These are phyloP conservation scores for Nymphalis polychloros DNA, from an alignment of 2,888 invertebrate species.

Conservation along the genomic window DNA sequence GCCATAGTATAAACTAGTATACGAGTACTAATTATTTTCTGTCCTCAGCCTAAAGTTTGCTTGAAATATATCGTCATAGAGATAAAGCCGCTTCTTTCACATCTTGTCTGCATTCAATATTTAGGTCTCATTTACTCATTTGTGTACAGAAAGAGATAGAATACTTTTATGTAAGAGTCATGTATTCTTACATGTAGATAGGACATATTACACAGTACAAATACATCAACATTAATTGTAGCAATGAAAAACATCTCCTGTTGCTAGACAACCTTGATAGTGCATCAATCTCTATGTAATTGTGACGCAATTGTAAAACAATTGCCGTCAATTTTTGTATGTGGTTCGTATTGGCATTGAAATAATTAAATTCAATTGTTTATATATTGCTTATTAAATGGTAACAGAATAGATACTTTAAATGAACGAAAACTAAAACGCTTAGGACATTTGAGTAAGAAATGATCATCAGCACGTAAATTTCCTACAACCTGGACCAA, in stretches of 20 bases:
- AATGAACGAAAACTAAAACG: not conserved
- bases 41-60: not conserved
- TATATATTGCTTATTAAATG: not conserved
- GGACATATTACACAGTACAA: not conserved
- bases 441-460: not conserved
- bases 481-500: too few species aligned
- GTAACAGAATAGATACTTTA: not conserved
- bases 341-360: slow-evolving; percentile 32
- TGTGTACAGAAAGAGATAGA: not conserved
- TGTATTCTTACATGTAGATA: too few species aligned
- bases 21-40: not conserved
- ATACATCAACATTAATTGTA: slow-evolving; percentile 18
- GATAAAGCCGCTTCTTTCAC: too few species aligned
- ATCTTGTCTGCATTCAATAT: too few species aligned
- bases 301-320: slow-evolving; percentile 21
- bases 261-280: slow-evolving; percentile 28
- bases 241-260: slow-evolving; percentile 19
- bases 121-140: not conserved
- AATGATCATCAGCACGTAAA: too few species aligned
- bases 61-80: too few species aligned
- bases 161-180: not conserved
- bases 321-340: slow-evolving; percentile 34
- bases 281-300: slow-evolving; percentile 20
- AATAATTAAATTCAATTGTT: slow-evolving; percentile 33
- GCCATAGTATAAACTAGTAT: not conserved